Base-by-base conservation (phyloP, 2,797 vertebrate species). In the Echiichthys vipera region DNA sequence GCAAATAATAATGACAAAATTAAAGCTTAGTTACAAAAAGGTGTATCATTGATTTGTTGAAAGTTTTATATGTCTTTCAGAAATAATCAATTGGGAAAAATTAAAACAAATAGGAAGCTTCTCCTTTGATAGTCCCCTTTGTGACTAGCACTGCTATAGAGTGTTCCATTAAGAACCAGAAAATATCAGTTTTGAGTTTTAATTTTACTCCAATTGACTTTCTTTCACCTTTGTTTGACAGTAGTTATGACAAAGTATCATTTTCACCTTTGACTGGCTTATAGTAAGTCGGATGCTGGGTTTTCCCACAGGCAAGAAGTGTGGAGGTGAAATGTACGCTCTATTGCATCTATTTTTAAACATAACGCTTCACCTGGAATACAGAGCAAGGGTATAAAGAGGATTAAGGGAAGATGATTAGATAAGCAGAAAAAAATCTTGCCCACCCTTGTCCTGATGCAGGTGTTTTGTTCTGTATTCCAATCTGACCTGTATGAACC, bases 311-410 rank as follows among this genome's bases (percentile, higher is more conserved):
- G 43, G 56, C 50, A 24, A 14, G 20, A n/a, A 11, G 11, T 14
- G 10, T 4, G 9, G 24, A 79, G 65, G 67, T 61, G 61, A 67
- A 15, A 85, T 78, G 39, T 56, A 67, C 18, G 58, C 81, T 74
- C 72, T 43, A 61, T 1, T 71, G 67, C 67, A 79, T 66, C 57
- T 82, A 71, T 81, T 83, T 67, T 47, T 74, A 83, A 84, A 72
- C 62, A 77, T 50, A 22, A 68, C 0, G 40, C 64, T 71, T 74
- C 65, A 69, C 66, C 34, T n/a, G 27, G 29, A 71, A 34, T 42
- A 62, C 45, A 71, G 53, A 84, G 70, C 65, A 58, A 62, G 51
- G 17, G 46, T 49, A 37, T 22, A 40, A 15, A 61, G 53, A 63
- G 69, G 72, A 69, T 78, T 74, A 54, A 34, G 30, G 42, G 34